Evolutionary conservation across 2,888 invertebrate genomes (phyloP), one percentile per base, ranked within the genome.

Genomic region (Rhingia rostrata): DNA sequence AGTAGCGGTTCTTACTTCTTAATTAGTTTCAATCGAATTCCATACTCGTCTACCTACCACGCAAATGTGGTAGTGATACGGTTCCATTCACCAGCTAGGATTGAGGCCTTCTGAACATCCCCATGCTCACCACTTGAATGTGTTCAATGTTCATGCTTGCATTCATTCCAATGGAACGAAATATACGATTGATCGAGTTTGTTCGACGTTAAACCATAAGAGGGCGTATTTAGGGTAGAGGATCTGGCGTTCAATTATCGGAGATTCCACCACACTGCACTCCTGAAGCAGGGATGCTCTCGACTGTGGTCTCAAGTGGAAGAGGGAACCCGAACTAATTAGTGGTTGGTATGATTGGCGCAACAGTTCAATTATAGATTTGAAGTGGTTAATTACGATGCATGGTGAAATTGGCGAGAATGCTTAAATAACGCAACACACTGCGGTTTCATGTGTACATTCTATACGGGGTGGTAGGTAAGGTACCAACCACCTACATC

Each of bases 301-400:
- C 84, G 60, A 61, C 54, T 84, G 60, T 70, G 74, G 70, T 54
- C 79, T 84, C 84, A 66, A 84, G 80, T 80, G 79, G 58, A 78
- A 70, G 74, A 74, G 84, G 69, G 70, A 80, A 73, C 67, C 74
- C 79, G 83, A 74, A 80, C 84, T 84, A 84, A 80, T 84, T 83
- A 83, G 79, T 79, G 83, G 83, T 83, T 58, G 58, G 47, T 83
- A 83, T 83, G 73, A 83, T 83, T 84, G 80, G 84, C 80, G 84
- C 84, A 84, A 84, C 84, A 84, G 84, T 84, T 84, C 84, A 84
- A 84, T 84, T 84, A 84, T 75, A 75, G 66, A 80, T 80, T 70
- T 84, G 60, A 80, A 84, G 84, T 84, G 80, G 84, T 84, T 84
- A 84, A 80, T 84, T 84, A 84, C 80, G 79, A 70, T 75, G 84